These are phyloP conservation scores for Aphaenogaster rudis DNA, from an alignment of 1,140 invertebrate genomes.

Conservation along the genomic window DNA sequence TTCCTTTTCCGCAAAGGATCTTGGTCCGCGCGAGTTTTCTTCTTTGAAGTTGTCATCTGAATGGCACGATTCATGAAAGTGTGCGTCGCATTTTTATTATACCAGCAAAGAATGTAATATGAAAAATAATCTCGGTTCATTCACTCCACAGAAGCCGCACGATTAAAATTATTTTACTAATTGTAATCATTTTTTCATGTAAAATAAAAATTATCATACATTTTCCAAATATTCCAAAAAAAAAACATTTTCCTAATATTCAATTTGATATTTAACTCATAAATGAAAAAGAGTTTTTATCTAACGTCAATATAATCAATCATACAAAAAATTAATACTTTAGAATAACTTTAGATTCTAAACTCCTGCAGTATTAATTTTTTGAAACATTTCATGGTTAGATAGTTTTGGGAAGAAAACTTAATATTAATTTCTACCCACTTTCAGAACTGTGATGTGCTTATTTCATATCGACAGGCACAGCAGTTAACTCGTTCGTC, in stretches of 20 bases:
- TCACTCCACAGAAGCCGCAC: not conserved
- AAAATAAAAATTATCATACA: not conserved
- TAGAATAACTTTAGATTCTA: no score
- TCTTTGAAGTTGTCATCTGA: conserved; percentile 7
- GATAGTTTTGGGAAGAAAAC: not conserved
- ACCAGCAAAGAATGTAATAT: not conserved
- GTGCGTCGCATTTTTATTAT: conserved; percentile 10
- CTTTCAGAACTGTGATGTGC: not conserved
- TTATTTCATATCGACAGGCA: not conserved
- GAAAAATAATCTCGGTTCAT: not conserved
- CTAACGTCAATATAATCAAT: not conserved
- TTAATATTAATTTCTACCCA: not conserved
- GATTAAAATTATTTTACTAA: conserved; percentile 4
- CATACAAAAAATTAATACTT: not conserved
- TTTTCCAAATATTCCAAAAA: not conserved
- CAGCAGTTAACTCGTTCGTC: conserved; percentile 1
- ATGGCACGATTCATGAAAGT: not conserved
- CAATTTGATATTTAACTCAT: not conserved
- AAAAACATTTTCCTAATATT: not conserved
- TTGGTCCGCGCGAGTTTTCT: not conserved
- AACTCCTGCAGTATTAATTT: no score
- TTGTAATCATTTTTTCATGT: not conserved
- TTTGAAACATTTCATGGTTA: not conserved
- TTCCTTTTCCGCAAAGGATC: not conserved
- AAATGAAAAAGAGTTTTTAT: not conserved